Conservation (phyloP, 1,140 invertebrate species). For the Pseudomyrmex cubaensis region DNA sequence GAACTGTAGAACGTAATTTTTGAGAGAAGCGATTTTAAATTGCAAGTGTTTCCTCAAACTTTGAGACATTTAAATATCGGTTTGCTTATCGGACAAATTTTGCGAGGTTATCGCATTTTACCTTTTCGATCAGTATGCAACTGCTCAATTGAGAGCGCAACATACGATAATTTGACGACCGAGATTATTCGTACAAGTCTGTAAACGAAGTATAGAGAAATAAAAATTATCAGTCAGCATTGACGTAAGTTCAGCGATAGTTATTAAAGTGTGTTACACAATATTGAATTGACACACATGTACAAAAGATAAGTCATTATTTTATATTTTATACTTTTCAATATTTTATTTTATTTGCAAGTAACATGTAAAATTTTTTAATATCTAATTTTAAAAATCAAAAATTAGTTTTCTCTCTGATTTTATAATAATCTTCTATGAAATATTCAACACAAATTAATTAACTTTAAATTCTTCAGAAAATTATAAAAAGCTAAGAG, state of each 20-base stretch:
- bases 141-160: conserved; percentile 32
- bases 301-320: not conserved
- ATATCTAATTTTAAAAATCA: conserved; percentile 18
- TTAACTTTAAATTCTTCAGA: not conserved
- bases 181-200: conserved; percentile 29
- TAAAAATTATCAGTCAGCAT: conserved; percentile 33
- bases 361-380: too few relatives aligned
- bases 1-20: too few relatives aligned
- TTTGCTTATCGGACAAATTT: conserved; percentile 42
- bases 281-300: not conserved
- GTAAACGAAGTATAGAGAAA: conserved; percentile 13
- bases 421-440: not conserved
- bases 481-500: not conserved
- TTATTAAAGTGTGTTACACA: conserved; percentile 24
- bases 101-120: conserved; percentile 33
- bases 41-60: not conserved
- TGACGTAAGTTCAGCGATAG: conserved; percentile 20
- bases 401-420: not conserved
- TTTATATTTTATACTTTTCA: not conserved
- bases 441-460: not conserved
- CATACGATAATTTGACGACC: conserved; percentile 45
- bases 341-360: not conserved
- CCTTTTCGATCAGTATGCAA: conserved; percentile 17
- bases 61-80: not conserved
- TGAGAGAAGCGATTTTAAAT: too few relatives aligned